phyloP scores from a whole-genome alignment of 2,113 vertebrate species.

The Addax nasomaculatus region DNA sequence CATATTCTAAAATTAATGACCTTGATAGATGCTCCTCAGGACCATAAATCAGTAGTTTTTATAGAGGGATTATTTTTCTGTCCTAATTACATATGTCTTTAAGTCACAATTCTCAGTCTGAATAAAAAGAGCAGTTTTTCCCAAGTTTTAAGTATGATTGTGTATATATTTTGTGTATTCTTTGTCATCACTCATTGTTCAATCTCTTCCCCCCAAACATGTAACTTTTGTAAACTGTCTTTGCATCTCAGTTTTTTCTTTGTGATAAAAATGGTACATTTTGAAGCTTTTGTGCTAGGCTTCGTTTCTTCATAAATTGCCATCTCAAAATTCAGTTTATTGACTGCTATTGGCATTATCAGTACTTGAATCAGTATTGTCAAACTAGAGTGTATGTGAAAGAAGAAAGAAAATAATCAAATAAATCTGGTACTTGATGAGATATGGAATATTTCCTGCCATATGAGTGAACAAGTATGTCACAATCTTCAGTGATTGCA shows the following conservation, averaged over 20 bases:
- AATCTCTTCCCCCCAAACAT: neutral
- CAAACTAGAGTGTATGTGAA: neutral
- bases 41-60: neutral
- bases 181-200: neutral
- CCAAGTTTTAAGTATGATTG: neutral
- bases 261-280: neutral
- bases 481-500: neutral
- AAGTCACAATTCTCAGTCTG: neutral
- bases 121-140: neutral
- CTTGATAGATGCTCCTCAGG: neutral
- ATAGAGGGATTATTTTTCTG: neutral
- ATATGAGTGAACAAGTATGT: neutral
- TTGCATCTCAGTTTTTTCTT: neutral
- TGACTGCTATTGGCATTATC: neutral
- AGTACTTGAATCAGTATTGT: neutral
- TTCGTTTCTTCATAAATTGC: neutral
- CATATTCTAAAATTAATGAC: neutral
- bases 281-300: neutral
- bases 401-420: neutral
- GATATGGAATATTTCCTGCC: neutral
- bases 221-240: neutral
- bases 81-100: neutral
- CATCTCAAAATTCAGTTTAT: neutral
- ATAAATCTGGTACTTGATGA: neutral
- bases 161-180: neutral